Base-by-base conservation (phyloP, 2,888 invertebrate genomes). In the Gasteruption jaculator region DNA sequence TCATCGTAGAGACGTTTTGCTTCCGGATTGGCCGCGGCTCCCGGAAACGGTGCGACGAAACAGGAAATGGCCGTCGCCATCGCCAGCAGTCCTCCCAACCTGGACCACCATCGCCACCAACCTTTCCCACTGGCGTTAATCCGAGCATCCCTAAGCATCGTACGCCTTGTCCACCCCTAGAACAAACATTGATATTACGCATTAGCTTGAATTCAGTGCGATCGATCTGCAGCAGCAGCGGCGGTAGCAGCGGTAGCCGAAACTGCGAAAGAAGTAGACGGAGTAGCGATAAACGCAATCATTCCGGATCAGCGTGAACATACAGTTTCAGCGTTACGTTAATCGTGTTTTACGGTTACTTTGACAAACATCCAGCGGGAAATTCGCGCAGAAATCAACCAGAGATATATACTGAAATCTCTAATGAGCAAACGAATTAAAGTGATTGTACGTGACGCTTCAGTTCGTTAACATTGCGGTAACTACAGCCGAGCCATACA, bases 1-100 rank as follows among this genome's bases (percentile, higher is more conserved):
- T 94, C 93, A 80, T 95, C 93, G 78, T 91, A 93, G 61, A 93
- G 85, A 73, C 92, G 83, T 77, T 91, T 90, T 64, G 91, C 90
- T 73, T 92, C 91, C 72, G 90, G 90, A 79, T 92, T 93, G 74
- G 86, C 86, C 77, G 78, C 78, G 76, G 80, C 83, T 73, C 61
- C 61, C 60, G 68, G 69, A 55, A 68, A 61, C 57, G 60, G 52
- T 52, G 61, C 58, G 60, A 66, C 60, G 52, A 68, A 57, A 60
- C 68, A 67, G 58, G 66, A 66, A 57, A 82, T 77, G 77, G 80
- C 82, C 77, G 83, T 79, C 76, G 82, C 82, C 74, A 79, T 72
- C 81, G 83, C 83, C 82, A 83, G 79, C 79, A 85, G 61, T 61
- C 62, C 60, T 55, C 56, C 56, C 56, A 58, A 46, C 53, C 60